Conservation (phyloP, 2,113 vertebrate genomes). For the Tonatia bakeri region DNA sequence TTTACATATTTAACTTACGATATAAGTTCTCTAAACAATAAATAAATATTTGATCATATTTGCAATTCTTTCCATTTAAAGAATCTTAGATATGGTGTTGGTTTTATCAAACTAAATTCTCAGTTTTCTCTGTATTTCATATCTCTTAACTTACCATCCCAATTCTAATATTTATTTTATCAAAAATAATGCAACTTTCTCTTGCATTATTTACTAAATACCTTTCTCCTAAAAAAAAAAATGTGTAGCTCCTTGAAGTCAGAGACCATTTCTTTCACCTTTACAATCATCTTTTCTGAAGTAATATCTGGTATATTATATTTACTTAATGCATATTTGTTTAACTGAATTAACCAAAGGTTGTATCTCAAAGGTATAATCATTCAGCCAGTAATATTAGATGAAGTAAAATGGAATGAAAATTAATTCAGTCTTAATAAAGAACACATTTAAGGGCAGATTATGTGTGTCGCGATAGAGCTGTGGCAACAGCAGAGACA, state of each 20-base stretch:
- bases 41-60: not conserved
- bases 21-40: not conserved
- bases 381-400: not conserved
- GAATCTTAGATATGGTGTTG: not conserved
- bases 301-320: not conserved
- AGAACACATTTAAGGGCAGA: not conserved
- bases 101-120: slow-evolving; percentile 11
- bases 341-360: not conserved
- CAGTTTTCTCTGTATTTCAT: not conserved
- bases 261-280: not conserved
- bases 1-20: not conserved
- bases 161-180: not conserved
- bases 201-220: not conserved
- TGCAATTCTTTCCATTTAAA: not conserved
- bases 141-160: not conserved
- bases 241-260: not conserved
- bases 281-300: not conserved
- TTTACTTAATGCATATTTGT: not conserved
- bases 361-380: not conserved
- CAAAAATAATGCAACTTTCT: not conserved
- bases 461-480: not conserved
- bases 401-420: not conserved
- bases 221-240: not conserved
- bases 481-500: not conserved
- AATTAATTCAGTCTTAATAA: not conserved